These are phyloP conservation scores for Myripristis murdjan DNA, from an alignment of 2,797 vertebrate species.

Conservation along the genomic window DNA sequence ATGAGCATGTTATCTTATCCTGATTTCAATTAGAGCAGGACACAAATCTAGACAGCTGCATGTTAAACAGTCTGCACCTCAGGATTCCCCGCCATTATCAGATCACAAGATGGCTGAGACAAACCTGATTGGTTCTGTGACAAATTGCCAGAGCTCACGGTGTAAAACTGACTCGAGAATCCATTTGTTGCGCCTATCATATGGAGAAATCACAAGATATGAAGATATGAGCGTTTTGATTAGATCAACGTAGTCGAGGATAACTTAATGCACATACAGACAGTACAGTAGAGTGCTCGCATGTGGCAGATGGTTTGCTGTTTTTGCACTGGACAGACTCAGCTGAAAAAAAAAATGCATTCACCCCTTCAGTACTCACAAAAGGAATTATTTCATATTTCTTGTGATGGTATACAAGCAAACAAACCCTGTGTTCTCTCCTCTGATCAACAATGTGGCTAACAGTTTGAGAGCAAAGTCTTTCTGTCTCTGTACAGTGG, in stretches of 20 bases:
- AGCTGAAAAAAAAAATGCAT: slow-evolving; percentile 21
- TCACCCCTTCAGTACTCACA: slow-evolving; percentile 31
- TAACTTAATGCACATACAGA: slow-evolving; percentile 41
- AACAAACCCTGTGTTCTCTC: not conserved
- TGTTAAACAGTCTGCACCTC: slow-evolving; percentile 76
- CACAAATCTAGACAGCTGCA: slow-evolving; percentile 74
- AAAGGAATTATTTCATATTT: slow-evolving; percentile 39
- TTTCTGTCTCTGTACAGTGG: slow-evolving; percentile 15
- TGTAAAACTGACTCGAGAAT: slow-evolving; percentile 70
- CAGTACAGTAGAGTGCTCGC: slow-evolving; percentile 15
- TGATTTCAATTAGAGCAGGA: slow-evolving; percentile 84
- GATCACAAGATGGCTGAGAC: slow-evolving; percentile 80
- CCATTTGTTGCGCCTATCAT: slow-evolving; percentile 76
- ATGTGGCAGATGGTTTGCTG: not conserved
- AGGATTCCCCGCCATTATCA: slow-evolving; percentile 75
- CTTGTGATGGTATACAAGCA: not conserved
- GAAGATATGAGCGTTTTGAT: slow-evolving; percentile 72
- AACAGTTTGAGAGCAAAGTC: slow-evolving; percentile 7
- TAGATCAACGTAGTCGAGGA: slow-evolving; percentile 72
- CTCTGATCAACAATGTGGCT: not conserved
- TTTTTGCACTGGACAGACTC: slow-evolving; percentile 33
- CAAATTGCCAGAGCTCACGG: slow-evolving; percentile 72
- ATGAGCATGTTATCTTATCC: slow-evolving; percentile 78
- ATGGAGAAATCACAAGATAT: slow-evolving; percentile 60
- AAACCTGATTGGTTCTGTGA: slow-evolving; percentile 83